Evolutionary conservation across 2,797 vertebrate genomes (phyloP).

Genomic region (Chelmon rostratus): DNA sequence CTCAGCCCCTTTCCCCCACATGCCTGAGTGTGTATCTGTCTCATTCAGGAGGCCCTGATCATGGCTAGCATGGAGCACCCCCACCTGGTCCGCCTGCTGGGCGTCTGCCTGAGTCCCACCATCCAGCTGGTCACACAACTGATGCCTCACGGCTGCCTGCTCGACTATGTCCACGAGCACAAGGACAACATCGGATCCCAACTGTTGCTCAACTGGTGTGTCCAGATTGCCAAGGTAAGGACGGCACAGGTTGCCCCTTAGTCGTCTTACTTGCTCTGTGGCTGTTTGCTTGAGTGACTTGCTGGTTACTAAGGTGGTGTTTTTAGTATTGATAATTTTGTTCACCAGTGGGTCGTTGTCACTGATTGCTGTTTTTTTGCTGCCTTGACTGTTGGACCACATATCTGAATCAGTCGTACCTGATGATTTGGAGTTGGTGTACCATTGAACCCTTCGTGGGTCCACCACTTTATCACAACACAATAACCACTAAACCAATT

Average conservation of each 20-base stretch:
- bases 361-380: neutral
- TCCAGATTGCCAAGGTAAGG: slow-evolving; percentile 98
- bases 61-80: slow-evolving; percentile 99
- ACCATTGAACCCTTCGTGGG: neutral
- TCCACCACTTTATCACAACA: no score
- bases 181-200: slow-evolving; percentile 99
- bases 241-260: neutral
- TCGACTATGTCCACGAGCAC: slow-evolving; percentile 97
- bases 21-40: slow-evolving; percentile 74
- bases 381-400: neutral
- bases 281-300: neutral
- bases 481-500: neutral
- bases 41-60: slow-evolving; percentile 95
- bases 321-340: neutral
- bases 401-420: neutral
- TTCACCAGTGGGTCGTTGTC: neutral
- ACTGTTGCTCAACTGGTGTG: slow-evolving; percentile 98
- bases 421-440: slow-evolving; percentile 6
- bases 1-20: slow-evolving; percentile 19
- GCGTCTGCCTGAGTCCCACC: slow-evolving; percentile 96
- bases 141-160: slow-evolving; percentile 97
- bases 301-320: neutral
- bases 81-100: slow-evolving; percentile 94
- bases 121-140: slow-evolving; percentile 98
- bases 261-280: neutral